Conservation (phyloP, 2,797 vertebrate genomes). For the Natrix natrix region DNA sequence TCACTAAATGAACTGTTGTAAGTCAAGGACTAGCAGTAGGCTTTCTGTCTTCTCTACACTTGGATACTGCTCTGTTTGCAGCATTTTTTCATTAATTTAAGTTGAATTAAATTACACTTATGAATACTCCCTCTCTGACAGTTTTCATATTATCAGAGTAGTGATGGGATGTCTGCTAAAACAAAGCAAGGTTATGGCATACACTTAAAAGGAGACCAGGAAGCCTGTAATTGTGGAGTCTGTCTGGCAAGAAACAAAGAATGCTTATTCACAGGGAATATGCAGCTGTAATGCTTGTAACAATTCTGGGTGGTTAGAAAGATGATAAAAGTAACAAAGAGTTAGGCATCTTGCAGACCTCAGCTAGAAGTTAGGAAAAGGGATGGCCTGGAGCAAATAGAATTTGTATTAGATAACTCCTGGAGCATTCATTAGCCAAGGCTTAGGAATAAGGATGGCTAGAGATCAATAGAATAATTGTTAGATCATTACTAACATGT, state of each 20-base stretch:
- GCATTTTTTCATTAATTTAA: background rate
- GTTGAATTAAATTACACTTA: background rate
- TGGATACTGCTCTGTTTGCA: background rate
- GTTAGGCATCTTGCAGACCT: background rate
- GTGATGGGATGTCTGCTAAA: background rate
- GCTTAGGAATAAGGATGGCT: background rate
- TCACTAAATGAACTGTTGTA: too few relatives aligned
- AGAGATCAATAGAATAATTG: background rate
- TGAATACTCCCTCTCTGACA: background rate
- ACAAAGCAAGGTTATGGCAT: background rate
- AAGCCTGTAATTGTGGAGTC: background rate
- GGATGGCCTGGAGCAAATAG: background rate
- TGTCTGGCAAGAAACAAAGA: background rate
- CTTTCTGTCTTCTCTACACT: background rate
- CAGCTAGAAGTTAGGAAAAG: background rate
- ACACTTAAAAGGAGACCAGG: background rate
- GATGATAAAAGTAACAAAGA: background rate
- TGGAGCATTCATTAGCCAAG: background rate
- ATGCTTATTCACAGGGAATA: background rate
- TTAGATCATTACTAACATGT: background rate
- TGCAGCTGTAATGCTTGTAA: too few relatives aligned
- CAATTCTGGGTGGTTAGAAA: too few relatives aligned
- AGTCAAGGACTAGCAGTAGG: too few relatives aligned
- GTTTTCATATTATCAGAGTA: slow-evolving; percentile 16
- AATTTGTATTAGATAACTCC: background rate